These are phyloP conservation scores for Ochropleura leucogaster DNA, from an alignment of 2,888 invertebrate genomes.

Conservation along the genomic window DNA sequence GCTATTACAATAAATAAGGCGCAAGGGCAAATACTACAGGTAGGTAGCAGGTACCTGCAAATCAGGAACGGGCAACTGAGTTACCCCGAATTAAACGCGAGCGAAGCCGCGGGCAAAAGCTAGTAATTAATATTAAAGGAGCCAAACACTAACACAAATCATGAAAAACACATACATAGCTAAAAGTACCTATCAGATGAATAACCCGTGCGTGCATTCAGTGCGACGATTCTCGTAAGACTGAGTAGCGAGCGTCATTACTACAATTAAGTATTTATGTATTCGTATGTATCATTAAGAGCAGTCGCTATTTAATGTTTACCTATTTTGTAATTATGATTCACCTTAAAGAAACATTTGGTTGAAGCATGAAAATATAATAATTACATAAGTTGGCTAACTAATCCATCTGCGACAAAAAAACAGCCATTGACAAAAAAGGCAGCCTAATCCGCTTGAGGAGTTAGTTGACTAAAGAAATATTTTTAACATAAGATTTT, in stretches of 20 bases:
- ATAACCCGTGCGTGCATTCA: slow-evolving; percentile 10
- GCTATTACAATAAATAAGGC: no score
- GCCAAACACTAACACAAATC: background rate
- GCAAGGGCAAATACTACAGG: no score
- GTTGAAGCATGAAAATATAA: background rate
- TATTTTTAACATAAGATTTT: background rate
- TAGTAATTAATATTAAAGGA: background rate
- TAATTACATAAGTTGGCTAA: background rate
- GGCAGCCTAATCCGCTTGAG: background rate
- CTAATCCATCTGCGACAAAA: background rate
- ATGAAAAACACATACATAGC: background rate
- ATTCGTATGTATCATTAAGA: background rate
- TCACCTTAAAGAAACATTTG: background rate
- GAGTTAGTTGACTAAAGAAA: background rate
- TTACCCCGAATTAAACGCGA: no score
- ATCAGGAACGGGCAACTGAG: no score
- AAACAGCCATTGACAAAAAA: background rate
- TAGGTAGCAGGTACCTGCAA: no score
- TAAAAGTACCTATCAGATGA: background rate
- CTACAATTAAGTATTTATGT: background rate
- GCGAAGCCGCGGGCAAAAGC: no score
- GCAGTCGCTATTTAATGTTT: slow-evolving; percentile 9
- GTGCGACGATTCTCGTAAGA: background rate
- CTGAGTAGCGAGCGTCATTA: slow-evolving; percentile 17
- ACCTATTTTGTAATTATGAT: slow-evolving; percentile 4